A percentile compares a stretch with the other conserved stretches of the same genome.
Evolutionary conservation across 2,888 invertebrate species (phyloP).

Genomic region (Drosophila anomelani): DNA sequence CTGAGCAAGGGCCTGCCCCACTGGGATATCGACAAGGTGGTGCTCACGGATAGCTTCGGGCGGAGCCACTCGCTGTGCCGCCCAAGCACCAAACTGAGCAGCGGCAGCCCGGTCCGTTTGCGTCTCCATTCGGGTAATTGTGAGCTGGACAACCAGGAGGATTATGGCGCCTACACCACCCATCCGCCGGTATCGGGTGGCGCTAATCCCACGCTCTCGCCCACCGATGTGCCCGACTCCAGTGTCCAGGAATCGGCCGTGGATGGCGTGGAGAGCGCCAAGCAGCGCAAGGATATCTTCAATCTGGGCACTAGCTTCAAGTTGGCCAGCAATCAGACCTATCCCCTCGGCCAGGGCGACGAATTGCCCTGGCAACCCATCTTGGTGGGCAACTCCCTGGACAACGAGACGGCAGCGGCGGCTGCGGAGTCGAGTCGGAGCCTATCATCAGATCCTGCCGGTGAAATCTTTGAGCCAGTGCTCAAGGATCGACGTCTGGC

Average conservation of each 20-base stretch:
- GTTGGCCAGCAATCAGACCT: constrained; percentile 79
- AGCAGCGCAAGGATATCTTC: constrained; percentile 83
- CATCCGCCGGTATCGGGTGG: constrained; percentile 36
- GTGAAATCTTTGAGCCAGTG: constrained; percentile 87
- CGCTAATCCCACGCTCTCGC: constrained; percentile 2
- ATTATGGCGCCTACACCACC: constrained; percentile 79
- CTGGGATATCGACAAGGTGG: constrained; percentile 93
- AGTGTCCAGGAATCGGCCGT: constrained; percentile 73
- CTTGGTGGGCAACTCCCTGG: constrained; percentile 85
- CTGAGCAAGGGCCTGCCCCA: constrained; percentile 92
- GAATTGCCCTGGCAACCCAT: constrained; percentile 86
- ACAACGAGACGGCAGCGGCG: constrained; percentile 81
- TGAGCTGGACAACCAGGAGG: constrained; percentile 86
- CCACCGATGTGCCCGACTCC: constrained; percentile 71
- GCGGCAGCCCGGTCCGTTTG: constrained; percentile 90
- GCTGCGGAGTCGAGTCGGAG: constrained; percentile 82
- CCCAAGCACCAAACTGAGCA: constrained; percentile 89
- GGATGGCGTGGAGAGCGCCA: constrained; percentile 82
- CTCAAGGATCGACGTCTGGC: constrained; percentile 80
- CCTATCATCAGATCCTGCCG: constrained; percentile 62
- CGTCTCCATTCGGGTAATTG: constrained; percentile 92
- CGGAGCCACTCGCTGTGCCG: constrained; percentile 93
- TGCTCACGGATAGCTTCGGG: constrained; percentile 93
- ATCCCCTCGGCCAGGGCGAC: constrained; percentile 72
- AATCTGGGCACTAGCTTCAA: constrained; percentile 84